phyloP scores from a whole-genome alignment of 1,140 invertebrate genomes.

The Musca domestica region DNA sequence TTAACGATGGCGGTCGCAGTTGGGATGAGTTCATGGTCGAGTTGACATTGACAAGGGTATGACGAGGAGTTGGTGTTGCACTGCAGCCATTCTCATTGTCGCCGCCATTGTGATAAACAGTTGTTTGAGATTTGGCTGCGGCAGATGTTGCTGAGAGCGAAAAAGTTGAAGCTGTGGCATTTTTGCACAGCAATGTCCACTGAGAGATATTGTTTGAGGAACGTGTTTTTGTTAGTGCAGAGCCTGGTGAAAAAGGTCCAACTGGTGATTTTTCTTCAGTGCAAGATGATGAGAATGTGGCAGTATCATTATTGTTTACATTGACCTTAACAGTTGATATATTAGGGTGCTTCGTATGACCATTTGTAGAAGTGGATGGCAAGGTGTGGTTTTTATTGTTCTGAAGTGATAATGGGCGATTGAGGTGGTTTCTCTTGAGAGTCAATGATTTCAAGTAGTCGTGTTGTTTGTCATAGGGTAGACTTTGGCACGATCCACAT shows the following conservation, averaged over 20 bases:
- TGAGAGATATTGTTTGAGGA: constrained; percentile 8
- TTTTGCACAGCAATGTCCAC: constrained; percentile 26
- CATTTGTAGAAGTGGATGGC: background rate
- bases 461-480: background rate
- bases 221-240: background rate
- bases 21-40: background rate
- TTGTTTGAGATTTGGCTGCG: no score
- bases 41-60: constrained; percentile 19
- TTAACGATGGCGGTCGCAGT: background rate
- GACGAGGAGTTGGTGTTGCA: background rate
- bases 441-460: constrained; percentile 12
- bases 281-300: no score
- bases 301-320: background rate
- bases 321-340: constrained; percentile 24
- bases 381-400: constrained; percentile 3
- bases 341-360: background rate
- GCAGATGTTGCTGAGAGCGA: background rate
- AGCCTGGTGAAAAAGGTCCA: no score
- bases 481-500: constrained; percentile 29
- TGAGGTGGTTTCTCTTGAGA: background rate
- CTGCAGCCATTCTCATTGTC: background rate
- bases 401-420: background rate
- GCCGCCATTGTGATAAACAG: background rate
- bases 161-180: constrained; percentile 11
- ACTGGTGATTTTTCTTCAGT: no score